These are phyloP conservation scores for Diabrotica balteata DNA, from an alignment of 2,888 invertebrate genomes.

Conservation along the genomic window DNA sequence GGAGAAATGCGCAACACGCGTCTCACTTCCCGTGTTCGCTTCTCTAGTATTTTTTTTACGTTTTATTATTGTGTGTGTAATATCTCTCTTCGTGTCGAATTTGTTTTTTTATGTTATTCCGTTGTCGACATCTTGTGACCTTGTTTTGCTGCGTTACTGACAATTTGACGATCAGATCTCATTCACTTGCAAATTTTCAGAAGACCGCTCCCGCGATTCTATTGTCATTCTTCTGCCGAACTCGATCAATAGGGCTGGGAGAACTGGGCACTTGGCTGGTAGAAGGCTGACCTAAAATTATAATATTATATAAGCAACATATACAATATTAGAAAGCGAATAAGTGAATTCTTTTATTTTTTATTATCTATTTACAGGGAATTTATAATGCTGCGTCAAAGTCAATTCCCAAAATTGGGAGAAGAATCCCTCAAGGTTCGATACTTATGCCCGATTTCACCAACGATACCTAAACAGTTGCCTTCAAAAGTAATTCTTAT, in stretches of 20 bases:
- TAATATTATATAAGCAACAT: neutral
- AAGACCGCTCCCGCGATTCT: conserved; percentile 58
- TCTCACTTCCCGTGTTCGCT: conserved; percentile 13
- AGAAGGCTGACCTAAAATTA: conserved; percentile 61
- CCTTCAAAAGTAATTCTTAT: no score
- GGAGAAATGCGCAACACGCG: conserved; percentile 15
- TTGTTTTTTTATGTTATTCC: conserved; percentile 36
- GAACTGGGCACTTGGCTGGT: conserved; percentile 70
- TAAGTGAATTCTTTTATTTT: no score
- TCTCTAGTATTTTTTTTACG: conserved; percentile 13
- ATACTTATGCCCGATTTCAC: no score
- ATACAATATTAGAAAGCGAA: no score
- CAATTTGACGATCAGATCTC: conserved; percentile 53
- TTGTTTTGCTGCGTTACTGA: conserved; percentile 52
- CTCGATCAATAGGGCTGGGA: conserved; percentile 72
- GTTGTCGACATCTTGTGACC: conserved; percentile 48
- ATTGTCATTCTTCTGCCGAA: conserved; percentile 47
- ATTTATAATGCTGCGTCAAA: no score
- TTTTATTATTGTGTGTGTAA: conserved; percentile 4
- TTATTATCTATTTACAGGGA: no score
- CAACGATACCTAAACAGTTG: no score
- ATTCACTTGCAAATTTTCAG: conserved; percentile 56
- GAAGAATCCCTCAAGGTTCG: no score
- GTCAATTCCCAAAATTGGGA: no score
- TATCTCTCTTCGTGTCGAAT: conserved; percentile 24